Evolutionary conservation across 37 sponge, comb jelly and placozoan genomes (phyloP).

Genomic region (Haliclona indistincta): DNA sequence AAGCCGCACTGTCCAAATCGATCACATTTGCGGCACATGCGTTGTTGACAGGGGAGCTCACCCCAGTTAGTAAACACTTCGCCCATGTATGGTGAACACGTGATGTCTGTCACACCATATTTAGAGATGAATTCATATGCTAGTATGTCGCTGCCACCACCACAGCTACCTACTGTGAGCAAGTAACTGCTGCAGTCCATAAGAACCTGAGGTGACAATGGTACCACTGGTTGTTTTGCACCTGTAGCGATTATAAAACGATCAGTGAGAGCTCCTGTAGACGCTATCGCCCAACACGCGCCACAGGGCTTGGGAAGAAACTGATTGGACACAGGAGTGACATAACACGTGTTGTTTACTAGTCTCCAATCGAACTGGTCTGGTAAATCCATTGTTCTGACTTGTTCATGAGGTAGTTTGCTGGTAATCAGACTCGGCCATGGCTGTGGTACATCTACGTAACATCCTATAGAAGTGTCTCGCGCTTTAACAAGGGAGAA

Average conservation of each 20-base stretch:
- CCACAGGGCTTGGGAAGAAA: constrained; percentile 78
- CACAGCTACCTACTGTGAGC: constrained; percentile 23
- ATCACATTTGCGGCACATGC: constrained; percentile 71
- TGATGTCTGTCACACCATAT: constrained; percentile 78
- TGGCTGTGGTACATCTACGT: background rate
- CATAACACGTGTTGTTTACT: constrained; percentile 47
- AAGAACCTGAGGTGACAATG: constrained; percentile 69
- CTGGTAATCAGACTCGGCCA: constrained; percentile 35
- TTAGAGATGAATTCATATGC: constrained; percentile 77
- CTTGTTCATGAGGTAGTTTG: constrained; percentile 26
- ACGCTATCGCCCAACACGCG: constrained; percentile 81
- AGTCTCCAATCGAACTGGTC: constrained; percentile 65
- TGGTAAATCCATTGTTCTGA: constrained; percentile 31
- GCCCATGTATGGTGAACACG: constrained; percentile 73
- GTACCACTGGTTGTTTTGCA: constrained; percentile 14
- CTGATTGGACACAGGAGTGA: constrained; percentile 67
- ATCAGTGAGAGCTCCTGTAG: constrained; percentile 73
- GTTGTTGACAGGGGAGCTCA: constrained; percentile 44
- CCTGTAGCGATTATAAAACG: constrained; percentile 69
- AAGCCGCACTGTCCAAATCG: constrained; percentile 42
- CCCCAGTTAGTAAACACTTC: constrained; percentile 67
- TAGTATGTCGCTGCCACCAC: constrained; percentile 58
- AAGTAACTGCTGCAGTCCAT: constrained; percentile 39
- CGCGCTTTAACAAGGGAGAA: background rate
- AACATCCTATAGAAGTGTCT: constrained; percentile 10